Conservation (phyloP, 2,113 vertebrate genomes). For the Symphodus melops region DNA sequence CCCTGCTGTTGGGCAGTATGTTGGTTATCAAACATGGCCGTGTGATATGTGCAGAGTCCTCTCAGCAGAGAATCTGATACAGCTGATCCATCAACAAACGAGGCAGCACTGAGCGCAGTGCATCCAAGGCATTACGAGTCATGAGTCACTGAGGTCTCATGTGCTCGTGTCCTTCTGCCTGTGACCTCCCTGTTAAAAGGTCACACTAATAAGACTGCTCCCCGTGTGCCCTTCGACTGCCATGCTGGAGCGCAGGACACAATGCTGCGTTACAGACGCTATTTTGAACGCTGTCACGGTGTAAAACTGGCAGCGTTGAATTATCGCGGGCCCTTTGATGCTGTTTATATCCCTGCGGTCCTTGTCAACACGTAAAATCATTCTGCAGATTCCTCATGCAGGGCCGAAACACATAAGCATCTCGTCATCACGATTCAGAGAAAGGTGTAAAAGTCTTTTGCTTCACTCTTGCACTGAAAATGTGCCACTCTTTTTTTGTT, state of each 20-base stretch:
- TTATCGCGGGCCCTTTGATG: conserved; percentile 72
- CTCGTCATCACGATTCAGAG: conserved; percentile 41
- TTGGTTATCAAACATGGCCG: conserved; percentile 24
- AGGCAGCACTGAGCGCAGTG: conserved; percentile 72
- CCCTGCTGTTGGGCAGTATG: conserved; percentile 25
- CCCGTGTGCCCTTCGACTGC: conserved; percentile 56
- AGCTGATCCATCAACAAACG: conserved; percentile 86
- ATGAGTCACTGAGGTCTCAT: conserved; percentile 42
- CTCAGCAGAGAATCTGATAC: conserved; percentile 88
- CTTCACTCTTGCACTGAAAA: not conserved
- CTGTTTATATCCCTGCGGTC: conserved; percentile 71
- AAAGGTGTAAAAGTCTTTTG: conserved; percentile 11
- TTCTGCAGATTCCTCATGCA: conserved; percentile 38
- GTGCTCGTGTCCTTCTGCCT: conserved; percentile 45
- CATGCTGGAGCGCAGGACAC: conserved; percentile 61
- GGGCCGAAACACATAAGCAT: conserved; percentile 17
- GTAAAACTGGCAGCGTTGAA: conserved; percentile 62
- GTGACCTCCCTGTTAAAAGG: conserved; percentile 65
- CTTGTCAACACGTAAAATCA: conserved; percentile 72
- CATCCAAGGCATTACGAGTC: conserved; percentile 49
- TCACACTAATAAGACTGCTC: conserved; percentile 66
- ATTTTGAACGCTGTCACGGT: conserved; percentile 74
- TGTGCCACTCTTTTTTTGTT: not conserved
- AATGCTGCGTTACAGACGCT: conserved; percentile 68
- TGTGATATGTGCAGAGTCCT: conserved; percentile 61